Percentiles rank a stretch among this genome's conserved stretches.
These are phyloP conservation scores for Chloropsis hardwickii DNA, from an alignment of 2,113 vertebrate genomes.

Conservation along the genomic window DNA sequence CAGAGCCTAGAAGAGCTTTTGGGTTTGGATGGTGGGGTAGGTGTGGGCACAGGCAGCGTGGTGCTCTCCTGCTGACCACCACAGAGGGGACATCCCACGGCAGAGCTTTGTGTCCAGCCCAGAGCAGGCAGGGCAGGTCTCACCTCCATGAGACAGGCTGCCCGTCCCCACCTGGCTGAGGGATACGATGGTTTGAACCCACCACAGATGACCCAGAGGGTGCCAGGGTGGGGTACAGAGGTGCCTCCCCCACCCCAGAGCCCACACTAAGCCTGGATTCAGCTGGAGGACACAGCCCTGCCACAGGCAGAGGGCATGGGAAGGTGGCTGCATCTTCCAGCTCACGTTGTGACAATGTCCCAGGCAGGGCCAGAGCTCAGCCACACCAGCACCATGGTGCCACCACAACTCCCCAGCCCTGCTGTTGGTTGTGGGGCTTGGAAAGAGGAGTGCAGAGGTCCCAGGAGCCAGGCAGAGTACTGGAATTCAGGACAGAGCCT, in stretches of 20 bases:
- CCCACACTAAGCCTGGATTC: neutral
- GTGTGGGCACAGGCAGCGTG: neutral
- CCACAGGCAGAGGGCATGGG: accelerated
- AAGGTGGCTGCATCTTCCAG: neutral
- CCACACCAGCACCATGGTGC: accelerated
- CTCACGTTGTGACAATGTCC: neutral
- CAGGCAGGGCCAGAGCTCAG: neutral
- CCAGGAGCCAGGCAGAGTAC: neutral
- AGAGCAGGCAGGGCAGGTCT: neutral
- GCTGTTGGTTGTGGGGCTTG: neutral
- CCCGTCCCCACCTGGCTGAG: accelerated
- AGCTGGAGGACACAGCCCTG: neutral
- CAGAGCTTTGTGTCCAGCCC: neutral
- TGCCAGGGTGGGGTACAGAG: neutral
- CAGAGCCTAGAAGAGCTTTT: neutral
- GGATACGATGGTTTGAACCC: accelerated
- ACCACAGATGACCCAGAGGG: neutral
- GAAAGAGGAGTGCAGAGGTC: neutral
- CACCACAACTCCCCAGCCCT: accelerated
- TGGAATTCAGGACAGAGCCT: neutral
- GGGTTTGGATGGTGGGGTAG: neutral
- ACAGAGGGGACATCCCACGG: neutral
- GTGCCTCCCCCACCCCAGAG: neutral
- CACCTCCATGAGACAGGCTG: accelerated
- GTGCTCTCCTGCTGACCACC: neutral